phyloP scores from a whole-genome alignment of 2,888 invertebrate species.

The Tenthredo amoena region DNA sequence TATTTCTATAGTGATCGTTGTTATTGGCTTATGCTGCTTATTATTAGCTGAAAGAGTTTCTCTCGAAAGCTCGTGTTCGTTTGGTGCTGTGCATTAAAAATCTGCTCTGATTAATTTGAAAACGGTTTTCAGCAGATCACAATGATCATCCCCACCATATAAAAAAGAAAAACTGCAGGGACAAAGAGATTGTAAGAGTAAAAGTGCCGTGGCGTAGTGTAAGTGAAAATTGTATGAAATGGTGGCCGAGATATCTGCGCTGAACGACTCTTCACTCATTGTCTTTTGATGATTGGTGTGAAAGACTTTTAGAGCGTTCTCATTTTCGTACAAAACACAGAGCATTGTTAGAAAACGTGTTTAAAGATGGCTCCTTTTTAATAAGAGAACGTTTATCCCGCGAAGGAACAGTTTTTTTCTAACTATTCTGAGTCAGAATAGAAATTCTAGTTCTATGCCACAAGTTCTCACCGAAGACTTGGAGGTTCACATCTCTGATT shows the following conservation, averaged over 20 bases:
- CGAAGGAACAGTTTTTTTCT: background rate
- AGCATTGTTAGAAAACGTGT: background rate
- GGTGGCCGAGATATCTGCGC: background rate
- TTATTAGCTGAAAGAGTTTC: background rate
- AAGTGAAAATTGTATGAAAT: background rate
- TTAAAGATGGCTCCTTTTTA: background rate
- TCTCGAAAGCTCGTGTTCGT: background rate
- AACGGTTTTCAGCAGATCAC: background rate
- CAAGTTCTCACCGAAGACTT: background rate
- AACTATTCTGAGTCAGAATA: background rate
- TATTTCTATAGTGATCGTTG: background rate
- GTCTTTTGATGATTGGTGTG: conserved; percentile 4
- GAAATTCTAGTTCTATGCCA: background rate
- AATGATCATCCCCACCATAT: background rate
- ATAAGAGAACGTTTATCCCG: background rate
- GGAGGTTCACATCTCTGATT: background rate
- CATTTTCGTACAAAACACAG: conserved; percentile 23
- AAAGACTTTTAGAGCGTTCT: conserved; percentile 8
- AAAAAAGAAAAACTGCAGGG: background rate
- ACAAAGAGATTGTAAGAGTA: background rate
- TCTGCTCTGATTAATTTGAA: background rate
- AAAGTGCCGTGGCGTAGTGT: background rate
- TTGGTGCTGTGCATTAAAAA: background rate
- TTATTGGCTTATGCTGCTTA: background rate
- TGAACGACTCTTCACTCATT: conserved; percentile 27